Percentiles rank a stretch among this genome's conserved stretches.
These are phyloP conservation scores for Varroa destructor DNA, from an alignment of 1,140 invertebrate species.

Conservation along the genomic window DNA sequence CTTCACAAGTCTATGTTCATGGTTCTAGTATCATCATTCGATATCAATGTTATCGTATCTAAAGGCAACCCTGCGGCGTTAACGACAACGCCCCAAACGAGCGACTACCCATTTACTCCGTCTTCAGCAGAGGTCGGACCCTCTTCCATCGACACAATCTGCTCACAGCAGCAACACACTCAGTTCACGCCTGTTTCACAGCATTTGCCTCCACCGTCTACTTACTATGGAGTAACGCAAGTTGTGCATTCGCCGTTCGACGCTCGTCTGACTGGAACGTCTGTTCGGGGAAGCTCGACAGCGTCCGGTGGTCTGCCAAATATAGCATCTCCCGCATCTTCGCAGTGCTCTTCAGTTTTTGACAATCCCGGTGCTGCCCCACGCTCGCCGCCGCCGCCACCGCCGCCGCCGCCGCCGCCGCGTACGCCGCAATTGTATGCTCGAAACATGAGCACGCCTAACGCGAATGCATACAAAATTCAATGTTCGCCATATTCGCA, in stretches of 20 bases:
- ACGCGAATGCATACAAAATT: conserved; percentile 22
- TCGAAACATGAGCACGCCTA: conserved; percentile 24
- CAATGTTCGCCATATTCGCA: background rate
- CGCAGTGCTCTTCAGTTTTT: conserved; percentile 22
- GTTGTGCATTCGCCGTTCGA: too few species aligned
- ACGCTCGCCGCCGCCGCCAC: background rate
- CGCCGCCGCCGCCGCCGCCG: background rate
- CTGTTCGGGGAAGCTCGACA: too few species aligned
- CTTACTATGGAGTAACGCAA: too few species aligned
- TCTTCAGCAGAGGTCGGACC: conserved; percentile 9
- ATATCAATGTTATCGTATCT: too few species aligned
- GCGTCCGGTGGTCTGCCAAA: background rate
- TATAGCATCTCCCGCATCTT: conserved; percentile 1
- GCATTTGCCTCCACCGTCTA: too few species aligned
- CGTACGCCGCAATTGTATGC: conserved; percentile 14
- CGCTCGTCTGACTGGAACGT: too few species aligned
- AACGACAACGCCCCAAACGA: background rate
- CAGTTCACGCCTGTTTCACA: too few species aligned
- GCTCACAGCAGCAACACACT: too few species aligned
- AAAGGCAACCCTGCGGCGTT: background rate
- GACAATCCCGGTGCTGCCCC: conserved; percentile 19
- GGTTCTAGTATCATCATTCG: too few species aligned
- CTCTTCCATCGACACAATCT: too few species aligned
- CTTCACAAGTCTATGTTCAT: too few species aligned
- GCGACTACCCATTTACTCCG: conserved; percentile 14